Conservation (phyloP, 2,113 vertebrate genomes). For the Tupaia chinensis region DNA sequence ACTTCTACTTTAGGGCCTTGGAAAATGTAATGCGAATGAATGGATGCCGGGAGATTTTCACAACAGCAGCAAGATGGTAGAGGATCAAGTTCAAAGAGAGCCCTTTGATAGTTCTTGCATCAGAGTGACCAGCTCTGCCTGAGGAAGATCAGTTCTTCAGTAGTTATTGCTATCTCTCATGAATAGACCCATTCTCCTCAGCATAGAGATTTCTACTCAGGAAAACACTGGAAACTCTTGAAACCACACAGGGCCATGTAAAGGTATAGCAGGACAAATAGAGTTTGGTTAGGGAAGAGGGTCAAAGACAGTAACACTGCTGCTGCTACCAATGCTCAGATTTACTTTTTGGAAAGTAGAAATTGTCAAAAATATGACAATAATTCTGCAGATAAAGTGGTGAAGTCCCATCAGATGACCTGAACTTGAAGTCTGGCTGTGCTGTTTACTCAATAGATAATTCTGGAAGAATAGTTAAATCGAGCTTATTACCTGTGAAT, state of each 20-base stretch:
- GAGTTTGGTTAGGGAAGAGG: neutral
- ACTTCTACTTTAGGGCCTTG: slow-evolving; percentile 20
- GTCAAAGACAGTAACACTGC: too few relatives aligned
- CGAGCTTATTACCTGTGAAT: neutral
- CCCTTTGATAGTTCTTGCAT: neutral
- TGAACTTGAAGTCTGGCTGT: neutral
- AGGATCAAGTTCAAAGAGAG: neutral
- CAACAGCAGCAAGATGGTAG: neutral
- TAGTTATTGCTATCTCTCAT: neutral
- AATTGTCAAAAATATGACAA: neutral
- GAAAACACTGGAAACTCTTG: neutral
- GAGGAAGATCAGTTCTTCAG: neutral
- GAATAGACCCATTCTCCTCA: neutral
- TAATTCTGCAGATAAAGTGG: neutral
- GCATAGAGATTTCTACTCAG: neutral
- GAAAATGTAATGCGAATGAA: neutral
- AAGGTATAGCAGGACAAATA: accelerated
- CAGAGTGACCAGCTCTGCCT: neutral
- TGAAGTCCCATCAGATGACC: neutral
- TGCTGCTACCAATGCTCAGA: neutral
- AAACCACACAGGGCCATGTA: neutral
- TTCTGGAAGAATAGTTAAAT: neutral
- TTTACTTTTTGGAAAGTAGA: slow-evolving; percentile 1
- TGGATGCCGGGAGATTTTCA: neutral
- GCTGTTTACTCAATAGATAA: neutral